Conservation (phyloP, 2,113 vertebrate genomes). For the Poecile atricapillus region DNA sequence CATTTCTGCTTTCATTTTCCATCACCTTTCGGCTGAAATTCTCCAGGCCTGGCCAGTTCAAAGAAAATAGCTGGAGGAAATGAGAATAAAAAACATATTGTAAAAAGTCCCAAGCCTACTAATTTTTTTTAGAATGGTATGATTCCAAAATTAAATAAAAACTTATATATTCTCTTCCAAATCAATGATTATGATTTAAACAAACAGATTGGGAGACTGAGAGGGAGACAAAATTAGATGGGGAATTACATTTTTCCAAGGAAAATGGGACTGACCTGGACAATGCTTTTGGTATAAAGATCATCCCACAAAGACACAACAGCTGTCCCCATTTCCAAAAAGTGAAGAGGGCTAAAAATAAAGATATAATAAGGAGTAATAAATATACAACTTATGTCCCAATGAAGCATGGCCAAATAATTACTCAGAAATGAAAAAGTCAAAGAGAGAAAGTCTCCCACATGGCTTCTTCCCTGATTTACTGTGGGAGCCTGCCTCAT, state of each 20-base stretch:
- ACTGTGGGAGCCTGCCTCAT: neutral
- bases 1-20: neutral
- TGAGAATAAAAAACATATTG: neutral
- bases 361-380: neutral
- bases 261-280: neutral
- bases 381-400: neutral
- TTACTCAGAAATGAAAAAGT: neutral
- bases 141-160: slow-evolving; percentile 13
- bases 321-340: neutral
- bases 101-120: neutral
- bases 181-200: slow-evolving; percentile 6
- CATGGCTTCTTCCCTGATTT: neutral
- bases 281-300: neutral
- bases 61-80: slow-evolving; percentile 23
- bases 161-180: neutral
- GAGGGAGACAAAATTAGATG: neutral
- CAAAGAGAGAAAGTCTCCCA: neutral
- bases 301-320: neutral
- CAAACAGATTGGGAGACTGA: neutral
- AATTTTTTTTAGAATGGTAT: neutral
- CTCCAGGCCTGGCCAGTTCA: neutral
- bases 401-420: neutral
- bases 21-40: slow-evolving; percentile 14
- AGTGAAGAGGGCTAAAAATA: neutral
- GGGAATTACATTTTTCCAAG: neutral